A percentile compares a stretch with the other conserved stretches of the same genome.
Conservation (phyloP, 2,888 invertebrate genomes). For the Xanthostigma xanthostigma region DNA sequence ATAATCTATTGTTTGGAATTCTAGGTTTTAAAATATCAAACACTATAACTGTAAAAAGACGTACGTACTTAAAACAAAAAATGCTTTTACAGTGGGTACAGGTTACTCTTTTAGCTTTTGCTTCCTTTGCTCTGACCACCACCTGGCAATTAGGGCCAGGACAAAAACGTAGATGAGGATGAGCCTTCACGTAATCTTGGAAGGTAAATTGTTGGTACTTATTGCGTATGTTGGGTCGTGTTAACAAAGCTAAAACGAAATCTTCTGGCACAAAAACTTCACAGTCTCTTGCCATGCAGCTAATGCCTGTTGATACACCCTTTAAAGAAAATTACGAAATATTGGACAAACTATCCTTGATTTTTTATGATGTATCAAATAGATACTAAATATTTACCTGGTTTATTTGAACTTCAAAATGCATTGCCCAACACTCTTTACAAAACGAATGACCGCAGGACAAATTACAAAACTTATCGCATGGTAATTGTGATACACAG, state of each 20-base stretch:
- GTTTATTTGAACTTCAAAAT: constrained; percentile 91
- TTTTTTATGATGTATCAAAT: neutral
- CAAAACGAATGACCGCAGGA: constrained; percentile 91
- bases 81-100: constrained; percentile 79
- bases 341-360: neutral
- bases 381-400: constrained; percentile 45
- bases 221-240: constrained; percentile 68
- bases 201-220: constrained; percentile 94
- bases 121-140: constrained; percentile 72
- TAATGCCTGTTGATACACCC: constrained; percentile 71
- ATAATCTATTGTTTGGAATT: too few species aligned
- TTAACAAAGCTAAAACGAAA: constrained; percentile 76
- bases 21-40: too few species aligned
- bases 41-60: too few species aligned
- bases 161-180: constrained; percentile 82
- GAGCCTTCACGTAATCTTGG: constrained; percentile 88
- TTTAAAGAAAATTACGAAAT: constrained; percentile 12
- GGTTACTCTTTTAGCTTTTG: constrained; percentile 69
- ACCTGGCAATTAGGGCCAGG: constrained; percentile 92
- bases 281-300: constrained; percentile 95
- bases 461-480: constrained; percentile 62
- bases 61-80: constrained; percentile 58
- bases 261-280: constrained; percentile 91
- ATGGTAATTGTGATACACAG: constrained; percentile 48
- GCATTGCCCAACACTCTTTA: constrained; percentile 89